A percentile compares a stretch with the other conserved stretches of the same genome.
phyloP scores from a whole-genome alignment of 2,888 invertebrate genomes.

The Drosophila diplacantha region DNA sequence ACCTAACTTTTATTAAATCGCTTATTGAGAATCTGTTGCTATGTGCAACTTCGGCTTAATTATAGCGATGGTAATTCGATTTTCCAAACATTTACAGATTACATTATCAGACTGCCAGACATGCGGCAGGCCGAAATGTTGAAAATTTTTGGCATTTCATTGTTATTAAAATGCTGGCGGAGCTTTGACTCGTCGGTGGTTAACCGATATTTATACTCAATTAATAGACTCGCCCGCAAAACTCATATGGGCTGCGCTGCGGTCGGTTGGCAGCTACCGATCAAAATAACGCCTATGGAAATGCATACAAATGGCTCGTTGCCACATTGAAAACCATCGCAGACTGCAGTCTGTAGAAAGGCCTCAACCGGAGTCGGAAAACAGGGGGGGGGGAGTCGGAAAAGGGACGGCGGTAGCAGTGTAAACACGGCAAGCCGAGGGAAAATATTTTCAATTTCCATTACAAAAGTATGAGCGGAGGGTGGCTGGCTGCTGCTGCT shows the following conservation, averaged over 20 bases:
- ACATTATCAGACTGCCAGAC: conserved; percentile 1
- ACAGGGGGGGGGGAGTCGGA: background rate
- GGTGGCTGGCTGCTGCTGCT: background rate
- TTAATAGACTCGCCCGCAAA: conserved; percentile 52
- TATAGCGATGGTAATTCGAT: too few species aligned
- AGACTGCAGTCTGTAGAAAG: conserved; percentile 20
- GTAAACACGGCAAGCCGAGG: conserved; percentile 56
- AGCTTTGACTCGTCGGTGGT: conserved; percentile 45
- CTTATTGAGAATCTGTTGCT: too few species aligned
- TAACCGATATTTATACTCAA: conserved; percentile 66
- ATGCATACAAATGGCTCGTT: conserved; percentile 45
- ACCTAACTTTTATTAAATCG: background rate
- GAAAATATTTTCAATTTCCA: conserved; percentile 70
- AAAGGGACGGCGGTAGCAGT: conserved; percentile 9
- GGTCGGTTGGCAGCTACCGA: conserved; percentile 49
- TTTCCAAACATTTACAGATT: background rate
- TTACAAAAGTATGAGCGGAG: conserved; percentile 56
- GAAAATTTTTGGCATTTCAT: conserved; percentile 6
- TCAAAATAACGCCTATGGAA: conserved; percentile 61
- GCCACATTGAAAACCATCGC: conserved; percentile 51
- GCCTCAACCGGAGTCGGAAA: conserved; percentile 11
- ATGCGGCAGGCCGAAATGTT: background rate
- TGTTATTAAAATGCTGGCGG: conserved; percentile 8
- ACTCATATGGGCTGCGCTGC: conserved; percentile 28
- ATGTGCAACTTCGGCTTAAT: background rate